Evolutionary conservation across 2,888 invertebrate genomes (phyloP).

Genomic region (Drosophila austrosaltans): DNA sequence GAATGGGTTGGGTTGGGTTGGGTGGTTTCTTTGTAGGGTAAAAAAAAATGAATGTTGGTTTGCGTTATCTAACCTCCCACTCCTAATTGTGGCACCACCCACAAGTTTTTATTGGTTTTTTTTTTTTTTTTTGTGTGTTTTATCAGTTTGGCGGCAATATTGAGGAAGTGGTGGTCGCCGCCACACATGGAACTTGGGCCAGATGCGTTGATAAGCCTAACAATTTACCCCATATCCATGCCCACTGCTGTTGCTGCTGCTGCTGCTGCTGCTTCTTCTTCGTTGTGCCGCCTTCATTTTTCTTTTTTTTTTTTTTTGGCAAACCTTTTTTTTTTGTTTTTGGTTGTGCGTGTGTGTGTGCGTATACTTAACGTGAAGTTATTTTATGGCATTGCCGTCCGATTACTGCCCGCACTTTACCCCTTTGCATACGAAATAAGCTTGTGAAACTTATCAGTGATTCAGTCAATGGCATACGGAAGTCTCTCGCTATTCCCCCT

Average conservation of each 20-base stretch:
- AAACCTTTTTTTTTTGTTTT: conserved; percentile 30
- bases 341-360: background rate
- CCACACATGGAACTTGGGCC: conserved; percentile 50
- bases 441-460: conserved; percentile 43
- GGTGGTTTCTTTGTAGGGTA: background rate
- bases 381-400: conserved; percentile 35
- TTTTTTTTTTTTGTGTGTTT: conserved; percentile 28
- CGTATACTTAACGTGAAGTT: conserved; percentile 35
- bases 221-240: conserved; percentile 1
- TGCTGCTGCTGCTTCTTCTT: conserved; percentile 3
- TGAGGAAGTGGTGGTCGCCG: conserved; percentile 46
- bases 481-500: conserved; percentile 23
- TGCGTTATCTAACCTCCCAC: conserved; percentile 18
- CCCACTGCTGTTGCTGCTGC: conserved; percentile 7
- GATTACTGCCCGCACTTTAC: background rate
- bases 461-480: conserved; percentile 53
- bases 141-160: conserved; percentile 42
- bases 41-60: conserved; percentile 2
- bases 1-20: background rate
- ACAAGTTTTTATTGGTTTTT: conserved; percentile 22
- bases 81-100: conserved; percentile 17
- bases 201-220: conserved; percentile 54
- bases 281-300: conserved; percentile 10
- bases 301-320: conserved; percentile 26
- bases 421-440: conserved; percentile 43